phyloP scores from a whole-genome alignment of 1,140 invertebrate genomes.

The Aphis craccivora region DNA sequence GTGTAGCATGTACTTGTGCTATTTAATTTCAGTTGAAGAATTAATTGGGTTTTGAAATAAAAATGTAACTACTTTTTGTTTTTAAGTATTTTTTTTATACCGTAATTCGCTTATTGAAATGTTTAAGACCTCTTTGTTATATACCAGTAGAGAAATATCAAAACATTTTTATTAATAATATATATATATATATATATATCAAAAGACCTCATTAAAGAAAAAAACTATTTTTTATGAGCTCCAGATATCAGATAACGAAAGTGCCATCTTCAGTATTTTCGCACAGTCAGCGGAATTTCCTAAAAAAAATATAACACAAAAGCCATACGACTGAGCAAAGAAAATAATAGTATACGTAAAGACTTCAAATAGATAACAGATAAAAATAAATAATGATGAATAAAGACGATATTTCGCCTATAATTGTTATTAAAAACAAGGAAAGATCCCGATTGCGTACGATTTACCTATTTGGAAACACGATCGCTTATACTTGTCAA shows the following conservation, averaged over 20 bases:
- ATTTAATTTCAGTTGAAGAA: not conserved
- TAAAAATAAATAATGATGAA: slow-evolving; percentile 15
- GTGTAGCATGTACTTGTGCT: not conserved
- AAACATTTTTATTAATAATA: not conserved
- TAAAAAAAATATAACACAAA: not conserved
- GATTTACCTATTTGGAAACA: slow-evolving; percentile 4
- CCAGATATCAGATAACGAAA: slow-evolving; percentile 1
- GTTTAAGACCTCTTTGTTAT: not conserved
- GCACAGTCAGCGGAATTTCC: not conserved
- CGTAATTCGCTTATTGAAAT: not conserved
- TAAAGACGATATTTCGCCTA: not conserved
- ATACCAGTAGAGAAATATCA: not conserved
- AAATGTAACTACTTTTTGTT: not conserved
- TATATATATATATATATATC: not conserved
- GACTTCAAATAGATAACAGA: not conserved
- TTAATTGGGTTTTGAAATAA: not conserved
- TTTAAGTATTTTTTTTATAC: not conserved
- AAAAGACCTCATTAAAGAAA: slow-evolving; percentile 6
- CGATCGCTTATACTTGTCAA: not conserved
- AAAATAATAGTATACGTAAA: slow-evolving; percentile 13
- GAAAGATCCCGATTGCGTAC: not conserved
- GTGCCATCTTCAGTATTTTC: slow-evolving; percentile 20
- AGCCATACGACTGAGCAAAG: not conserved
- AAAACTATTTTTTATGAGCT: not conserved
- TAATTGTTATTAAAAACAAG: not conserved